Evolutionary conservation across 2,888 invertebrate species (phyloP).

Genomic region (Drosophila conformis): DNA sequence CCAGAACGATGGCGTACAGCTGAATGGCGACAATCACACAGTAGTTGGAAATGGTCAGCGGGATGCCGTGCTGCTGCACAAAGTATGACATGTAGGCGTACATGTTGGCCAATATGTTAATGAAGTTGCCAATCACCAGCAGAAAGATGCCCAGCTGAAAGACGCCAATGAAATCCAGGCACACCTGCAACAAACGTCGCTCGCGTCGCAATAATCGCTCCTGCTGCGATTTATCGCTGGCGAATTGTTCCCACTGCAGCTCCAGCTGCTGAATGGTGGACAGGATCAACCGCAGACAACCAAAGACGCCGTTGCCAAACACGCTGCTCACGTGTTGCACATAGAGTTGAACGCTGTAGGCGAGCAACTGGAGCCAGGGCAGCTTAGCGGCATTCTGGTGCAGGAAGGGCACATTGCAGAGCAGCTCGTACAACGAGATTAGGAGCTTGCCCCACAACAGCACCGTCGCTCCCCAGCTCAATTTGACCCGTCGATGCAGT

Average conservation of each 20-base stretch:
- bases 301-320: slow-evolving; percentile 72
- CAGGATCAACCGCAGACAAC: slow-evolving; percentile 64
- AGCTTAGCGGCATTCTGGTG: slow-evolving; percentile 53
- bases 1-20: slow-evolving; percentile 66
- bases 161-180: slow-evolving; percentile 42
- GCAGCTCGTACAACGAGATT: slow-evolving; percentile 69
- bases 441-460: slow-evolving; percentile 70
- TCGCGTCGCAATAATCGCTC: slow-evolving; percentile 50
- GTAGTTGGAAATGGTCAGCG: slow-evolving; percentile 74
- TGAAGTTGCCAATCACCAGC: slow-evolving; percentile 70
- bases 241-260: slow-evolving; percentile 31
- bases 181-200: slow-evolving; percentile 45
- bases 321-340: slow-evolving; percentile 73
- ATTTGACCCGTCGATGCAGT: slow-evolving; percentile 22
- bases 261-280: slow-evolving; percentile 65
- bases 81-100: slow-evolving; percentile 81
- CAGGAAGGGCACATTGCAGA: slow-evolving; percentile 77
- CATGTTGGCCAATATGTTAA: slow-evolving; percentile 79
- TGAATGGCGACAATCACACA: slow-evolving; percentile 62
- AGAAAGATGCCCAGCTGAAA: slow-evolving; percentile 77
- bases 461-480: slow-evolving; percentile 48
- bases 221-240: neutral
- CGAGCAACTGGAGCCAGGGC: slow-evolving; percentile 57
- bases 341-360: slow-evolving; percentile 72
- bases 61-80: slow-evolving; percentile 66